phyloP scores from a whole-genome alignment of 2,113 vertebrate genomes.

The Rhinoderma darwinii region DNA sequence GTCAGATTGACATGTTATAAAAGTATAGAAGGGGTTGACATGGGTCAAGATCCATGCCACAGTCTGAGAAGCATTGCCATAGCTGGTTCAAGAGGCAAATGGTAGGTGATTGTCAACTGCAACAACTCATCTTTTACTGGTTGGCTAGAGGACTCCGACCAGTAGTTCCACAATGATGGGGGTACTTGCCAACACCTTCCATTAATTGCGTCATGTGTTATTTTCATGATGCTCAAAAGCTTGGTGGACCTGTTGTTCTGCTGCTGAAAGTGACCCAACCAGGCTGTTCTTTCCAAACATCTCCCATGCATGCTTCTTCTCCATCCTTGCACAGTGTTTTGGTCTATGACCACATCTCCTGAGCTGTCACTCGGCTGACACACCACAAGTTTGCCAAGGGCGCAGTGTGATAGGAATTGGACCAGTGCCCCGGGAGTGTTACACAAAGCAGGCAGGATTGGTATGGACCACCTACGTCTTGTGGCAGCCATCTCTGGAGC shows the following conservation, averaged over 20 bases:
- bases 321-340: not conserved
- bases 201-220: not conserved
- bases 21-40: too few species aligned
- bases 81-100: too few species aligned
- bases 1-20: too few species aligned
- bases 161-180: too few species aligned
- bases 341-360: not conserved
- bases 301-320: not conserved
- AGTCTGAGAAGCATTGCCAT: too few species aligned
- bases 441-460: constrained; percentile 7
- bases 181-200: too few species aligned
- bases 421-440: not conserved
- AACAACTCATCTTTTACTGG: too few species aligned
- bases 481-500: not conserved
- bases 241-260: not conserved
- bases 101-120: too few species aligned
- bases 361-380: not conserved
- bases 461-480: constrained; percentile 51
- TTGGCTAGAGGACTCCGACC: too few species aligned
- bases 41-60: too few species aligned
- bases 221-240: not conserved
- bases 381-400: not conserved
- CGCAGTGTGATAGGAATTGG: not conserved
- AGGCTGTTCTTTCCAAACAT: not conserved
- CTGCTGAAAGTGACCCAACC: not conserved